These are phyloP conservation scores for Drosophila sulfurigaster DNA, from an alignment of 1,140 invertebrate species.

Conservation along the genomic window DNA sequence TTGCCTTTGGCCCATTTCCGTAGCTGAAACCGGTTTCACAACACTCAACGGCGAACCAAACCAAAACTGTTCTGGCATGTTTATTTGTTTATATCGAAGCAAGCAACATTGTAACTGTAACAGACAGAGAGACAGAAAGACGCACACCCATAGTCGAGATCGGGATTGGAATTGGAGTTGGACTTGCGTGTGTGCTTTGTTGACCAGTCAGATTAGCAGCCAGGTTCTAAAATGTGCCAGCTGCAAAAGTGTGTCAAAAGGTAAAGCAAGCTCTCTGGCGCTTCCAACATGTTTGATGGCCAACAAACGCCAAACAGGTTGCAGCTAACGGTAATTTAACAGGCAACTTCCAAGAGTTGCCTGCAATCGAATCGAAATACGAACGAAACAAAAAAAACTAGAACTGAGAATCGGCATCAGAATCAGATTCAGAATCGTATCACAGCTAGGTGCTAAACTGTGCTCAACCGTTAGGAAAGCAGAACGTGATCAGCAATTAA, in stretches of 20 bases:
- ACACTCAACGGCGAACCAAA: constrained; percentile 23
- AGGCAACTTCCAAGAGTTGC: constrained; percentile 32
- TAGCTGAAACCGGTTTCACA: constrained; percentile 39
- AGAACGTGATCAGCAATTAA: constrained; percentile 71
- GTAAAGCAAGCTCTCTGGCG: constrained; percentile 36
- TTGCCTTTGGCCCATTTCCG: constrained; percentile 57
- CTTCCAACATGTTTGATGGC: constrained; percentile 64
- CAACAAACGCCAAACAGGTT: constrained; percentile 59
- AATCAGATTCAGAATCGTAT: constrained; percentile 50
- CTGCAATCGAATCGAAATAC: constrained; percentile 10
- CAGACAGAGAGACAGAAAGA: constrained; percentile 31
- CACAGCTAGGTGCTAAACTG: constrained; percentile 72
- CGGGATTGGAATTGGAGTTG: constrained; percentile 41
- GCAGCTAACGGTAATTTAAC: constrained; percentile 69
- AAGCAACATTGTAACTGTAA: constrained; percentile 72
- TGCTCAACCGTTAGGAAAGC: constrained; percentile 55
- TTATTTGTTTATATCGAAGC: constrained; percentile 64
- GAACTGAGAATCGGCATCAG: constrained; percentile 41
- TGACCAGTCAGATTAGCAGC: constrained; percentile 74
- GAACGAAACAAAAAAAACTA: background rate
- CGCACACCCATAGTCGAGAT: constrained; percentile 11
- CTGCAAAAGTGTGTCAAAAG: constrained; percentile 65
- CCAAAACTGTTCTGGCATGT: constrained; percentile 43
- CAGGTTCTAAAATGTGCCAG: constrained; percentile 66
- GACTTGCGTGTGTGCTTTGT: constrained; percentile 43